These are phyloP conservation scores for Palloptera scutellata DNA, from an alignment of 2,888 invertebrate genomes.

Conservation along the genomic window DNA sequence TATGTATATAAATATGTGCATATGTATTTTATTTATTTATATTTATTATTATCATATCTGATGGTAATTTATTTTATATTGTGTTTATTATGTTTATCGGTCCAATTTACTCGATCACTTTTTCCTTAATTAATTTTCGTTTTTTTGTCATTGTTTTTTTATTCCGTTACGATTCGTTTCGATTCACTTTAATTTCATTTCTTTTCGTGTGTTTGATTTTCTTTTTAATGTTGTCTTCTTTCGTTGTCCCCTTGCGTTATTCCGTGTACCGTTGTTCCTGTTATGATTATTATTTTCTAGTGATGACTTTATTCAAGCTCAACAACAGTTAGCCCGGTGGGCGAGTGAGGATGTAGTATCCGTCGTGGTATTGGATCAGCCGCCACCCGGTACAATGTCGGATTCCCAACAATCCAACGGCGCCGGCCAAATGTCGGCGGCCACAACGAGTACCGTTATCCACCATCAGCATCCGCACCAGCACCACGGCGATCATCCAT, in stretches of 20 bases:
- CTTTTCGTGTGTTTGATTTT: constrained; percentile 21
- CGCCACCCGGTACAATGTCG: constrained; percentile 62
- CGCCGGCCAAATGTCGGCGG: constrained; percentile 67
- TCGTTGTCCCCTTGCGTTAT: constrained; percentile 51
- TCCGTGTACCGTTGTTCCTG: constrained; percentile 72
- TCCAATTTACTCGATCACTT: constrained; percentile 19
- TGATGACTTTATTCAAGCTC: constrained; percentile 98
- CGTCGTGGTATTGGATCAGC: constrained; percentile 67
- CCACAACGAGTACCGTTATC: constrained; percentile 66
- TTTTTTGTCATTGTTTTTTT: constrained; percentile 13
- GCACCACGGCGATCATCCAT: constrained; percentile 63
- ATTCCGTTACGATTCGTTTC: constrained; percentile 10
- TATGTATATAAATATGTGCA: constrained; percentile 14
- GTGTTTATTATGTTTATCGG: constrained; percentile 3
- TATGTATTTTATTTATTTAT: constrained; percentile 23
- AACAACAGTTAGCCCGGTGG: constrained; percentile 95
- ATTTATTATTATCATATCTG: constrained; percentile 1
- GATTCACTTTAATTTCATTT: constrained; percentile 13
- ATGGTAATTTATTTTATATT: neutral
- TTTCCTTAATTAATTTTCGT: constrained; percentile 14
- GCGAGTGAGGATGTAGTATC: constrained; percentile 86
- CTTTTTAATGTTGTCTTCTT: constrained; percentile 21
- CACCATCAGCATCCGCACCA: constrained; percentile 64
- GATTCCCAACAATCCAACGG: constrained; percentile 67
- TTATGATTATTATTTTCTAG: constrained; percentile 90